phyloP scores from a whole-genome alignment of 2,797 vertebrate genomes.

The Helarctos malayanus region DNA sequence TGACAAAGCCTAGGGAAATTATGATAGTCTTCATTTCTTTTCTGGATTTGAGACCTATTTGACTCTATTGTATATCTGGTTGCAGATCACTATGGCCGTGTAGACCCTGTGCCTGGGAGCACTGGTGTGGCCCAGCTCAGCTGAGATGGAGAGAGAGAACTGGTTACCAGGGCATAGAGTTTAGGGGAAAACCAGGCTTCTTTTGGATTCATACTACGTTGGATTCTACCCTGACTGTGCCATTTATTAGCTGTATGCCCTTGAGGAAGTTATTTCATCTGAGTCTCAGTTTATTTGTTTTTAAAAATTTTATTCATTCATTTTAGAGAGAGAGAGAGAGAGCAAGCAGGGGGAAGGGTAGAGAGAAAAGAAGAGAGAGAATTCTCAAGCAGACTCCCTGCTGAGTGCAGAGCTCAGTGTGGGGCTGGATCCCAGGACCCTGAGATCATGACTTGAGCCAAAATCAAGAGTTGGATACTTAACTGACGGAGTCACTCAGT shows the following conservation, averaged over 20 bases:
- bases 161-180: not conserved
- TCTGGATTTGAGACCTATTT: not conserved
- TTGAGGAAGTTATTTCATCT: not conserved
- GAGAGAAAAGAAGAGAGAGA: not conserved
- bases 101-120: not conserved
- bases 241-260: not conserved
- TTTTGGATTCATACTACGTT: not conserved
- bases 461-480: not conserved
- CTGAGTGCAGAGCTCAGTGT: not conserved
- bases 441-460: not conserved
- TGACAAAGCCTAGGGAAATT: not conserved
- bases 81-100: not conserved
- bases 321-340: not conserved
- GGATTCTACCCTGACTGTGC: not conserved
- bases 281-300: conserved; percentile 30
- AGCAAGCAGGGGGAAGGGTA: not conserved
- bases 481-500: not conserved
- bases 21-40: not conserved
- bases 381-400: not conserved
- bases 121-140: not conserved
- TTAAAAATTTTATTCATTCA: not conserved
- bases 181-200: not conserved
- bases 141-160: not conserved
- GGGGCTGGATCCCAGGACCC: not conserved
- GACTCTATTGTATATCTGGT: not conserved